Conservation (phyloP, 2,888 invertebrate genomes). For the Pseudococcus longispinus region DNA sequence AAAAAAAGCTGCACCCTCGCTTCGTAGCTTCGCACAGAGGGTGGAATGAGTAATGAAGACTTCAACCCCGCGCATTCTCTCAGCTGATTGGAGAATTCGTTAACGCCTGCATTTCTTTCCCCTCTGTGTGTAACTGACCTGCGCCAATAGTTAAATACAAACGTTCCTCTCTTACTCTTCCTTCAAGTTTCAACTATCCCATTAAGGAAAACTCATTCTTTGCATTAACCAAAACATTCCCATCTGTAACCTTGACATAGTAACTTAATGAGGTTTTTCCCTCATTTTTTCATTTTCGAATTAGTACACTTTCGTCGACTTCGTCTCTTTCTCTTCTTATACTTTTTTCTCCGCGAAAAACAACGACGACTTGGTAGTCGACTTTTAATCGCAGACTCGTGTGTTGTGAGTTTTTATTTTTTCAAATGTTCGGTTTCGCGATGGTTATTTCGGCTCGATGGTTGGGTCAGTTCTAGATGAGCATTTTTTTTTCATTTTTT, state of each 20-base stretch:
- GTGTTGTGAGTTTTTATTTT: too few species aligned
- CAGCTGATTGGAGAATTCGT: slow-evolving; percentile 56
- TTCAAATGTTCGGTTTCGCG: neutral
- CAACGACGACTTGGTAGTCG: neutral
- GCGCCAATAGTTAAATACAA: slow-evolving; percentile 56
- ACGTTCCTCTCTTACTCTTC: slow-evolving; percentile 36
- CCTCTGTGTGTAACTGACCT: slow-evolving; percentile 51
- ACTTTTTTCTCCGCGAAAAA: neutral
- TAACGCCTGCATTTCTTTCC: slow-evolving; percentile 55
- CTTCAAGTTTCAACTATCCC: slow-evolving; percentile 39
- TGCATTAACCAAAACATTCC: slow-evolving; percentile 54
- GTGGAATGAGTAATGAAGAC: slow-evolving; percentile 55
- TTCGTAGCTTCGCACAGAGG: neutral
- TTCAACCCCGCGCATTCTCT: slow-evolving; percentile 51
- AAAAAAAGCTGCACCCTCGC: slow-evolving; percentile 36
- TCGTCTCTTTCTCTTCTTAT: neutral
- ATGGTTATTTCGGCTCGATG: neutral
- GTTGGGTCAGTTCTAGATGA: neutral
- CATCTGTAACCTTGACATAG: slow-evolving; percentile 54
- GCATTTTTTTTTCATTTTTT: neutral
- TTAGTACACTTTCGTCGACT: neutral
- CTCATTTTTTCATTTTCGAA: slow-evolving; percentile 41
- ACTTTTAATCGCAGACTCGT: neutral
- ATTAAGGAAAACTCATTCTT: slow-evolving; percentile 55
- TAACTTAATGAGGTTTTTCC: slow-evolving; percentile 56